Base-by-base conservation (phyloP, 2,797 vertebrate species). In the Ciconia nigra region DNA sequence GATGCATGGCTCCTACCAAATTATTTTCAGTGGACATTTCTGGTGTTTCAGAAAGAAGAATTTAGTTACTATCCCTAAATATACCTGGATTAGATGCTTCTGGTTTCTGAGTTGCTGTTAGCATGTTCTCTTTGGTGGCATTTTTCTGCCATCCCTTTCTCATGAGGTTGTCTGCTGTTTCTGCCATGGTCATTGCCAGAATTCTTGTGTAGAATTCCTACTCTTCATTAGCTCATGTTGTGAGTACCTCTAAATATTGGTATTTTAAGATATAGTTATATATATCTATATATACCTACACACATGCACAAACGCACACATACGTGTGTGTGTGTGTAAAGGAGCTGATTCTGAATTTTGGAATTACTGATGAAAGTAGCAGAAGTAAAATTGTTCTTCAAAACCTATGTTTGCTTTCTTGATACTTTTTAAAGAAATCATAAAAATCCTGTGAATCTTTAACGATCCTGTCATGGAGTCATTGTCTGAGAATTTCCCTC, bases 101-200 rank as follows among this genome's bases (percentile, higher is more conserved):
- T 54, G 22, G 16, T 42, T 69, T 83, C 28, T 55, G 29, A 70
- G n/a, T 89, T 90, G 17, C 37, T 85, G 7, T 72, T 71, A 83
- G 19, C 5, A 3, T 44, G 13, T 61, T 55, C 44, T 58, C 20
- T 71, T 42, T 33, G 17, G 25, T 69, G 33, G 22, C 19, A 33
- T 79, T 94, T 88, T 91, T 76, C 44, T 80, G 26, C 35, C 28
- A n/a, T 83, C 25, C 10, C 16, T 78, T 94, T 86, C 57, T 80
- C n/a, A 20, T 54, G 26, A 72, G 25, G 10, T 41, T 76, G 15
- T 67, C 42, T 42, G 33, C 22, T 83, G 7, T 65, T 95, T 93
- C 70, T 95, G 41, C 35, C 8, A 2, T 49, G 28, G 47, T 54
- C 52, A 49, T 71, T 70, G 49, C n/a, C 13, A 66, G 44, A 87